Evolutionary conservation across 2,113 vertebrate genomes (phyloP).

Genomic region (Tyto alba): DNA sequence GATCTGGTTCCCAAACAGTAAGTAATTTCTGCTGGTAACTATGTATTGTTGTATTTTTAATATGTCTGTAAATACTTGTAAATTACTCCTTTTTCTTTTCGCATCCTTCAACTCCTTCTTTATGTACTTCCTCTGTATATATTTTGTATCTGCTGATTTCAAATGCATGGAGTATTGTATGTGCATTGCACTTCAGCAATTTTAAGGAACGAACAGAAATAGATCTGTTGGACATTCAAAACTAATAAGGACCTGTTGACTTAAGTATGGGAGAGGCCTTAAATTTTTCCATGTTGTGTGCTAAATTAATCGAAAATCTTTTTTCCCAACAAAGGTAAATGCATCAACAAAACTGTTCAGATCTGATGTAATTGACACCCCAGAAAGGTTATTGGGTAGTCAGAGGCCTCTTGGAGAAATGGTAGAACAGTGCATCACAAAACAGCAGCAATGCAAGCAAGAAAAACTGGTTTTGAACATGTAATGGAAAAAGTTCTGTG

Average conservation of each 20-base stretch:
- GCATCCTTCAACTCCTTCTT: not conserved
- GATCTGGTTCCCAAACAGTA: slow-evolving; percentile 94
- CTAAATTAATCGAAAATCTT: not conserved
- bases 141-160: not conserved
- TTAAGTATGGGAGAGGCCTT: not conserved
- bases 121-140: not conserved
- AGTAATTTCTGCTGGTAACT: slow-evolving; percentile 51
- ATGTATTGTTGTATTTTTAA: not conserved
- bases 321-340: not conserved
- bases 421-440: not conserved
- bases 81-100: not conserved
- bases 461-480: not conserved
- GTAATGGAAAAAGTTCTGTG: not conserved
- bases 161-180: not conserved
- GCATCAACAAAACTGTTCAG: not conserved
- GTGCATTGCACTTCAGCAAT: not conserved
- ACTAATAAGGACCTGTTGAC: not conserved
- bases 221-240: not conserved
- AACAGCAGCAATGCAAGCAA: not conserved
- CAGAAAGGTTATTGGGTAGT: not conserved
- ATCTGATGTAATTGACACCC: not conserved
- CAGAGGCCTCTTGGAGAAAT: not conserved
- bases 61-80: not conserved
- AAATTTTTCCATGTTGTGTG: not conserved
- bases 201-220: not conserved